phyloP scores from a whole-genome alignment of 1,140 invertebrate species.

The Drosophila simulans region DNA sequence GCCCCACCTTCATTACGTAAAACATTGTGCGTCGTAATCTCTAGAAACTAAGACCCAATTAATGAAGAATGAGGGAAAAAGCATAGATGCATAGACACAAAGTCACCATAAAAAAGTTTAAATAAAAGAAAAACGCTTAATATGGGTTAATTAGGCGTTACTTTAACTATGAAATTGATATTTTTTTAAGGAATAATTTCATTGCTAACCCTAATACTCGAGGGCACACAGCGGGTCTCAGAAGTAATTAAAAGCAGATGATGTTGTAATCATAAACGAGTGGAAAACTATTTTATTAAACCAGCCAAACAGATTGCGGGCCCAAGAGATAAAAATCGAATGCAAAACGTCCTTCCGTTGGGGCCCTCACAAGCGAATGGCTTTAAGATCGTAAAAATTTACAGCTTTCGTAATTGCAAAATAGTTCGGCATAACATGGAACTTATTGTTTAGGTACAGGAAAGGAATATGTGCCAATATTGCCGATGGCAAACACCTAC shows the following conservation, averaged over 20 bases:
- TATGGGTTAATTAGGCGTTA: neutral
- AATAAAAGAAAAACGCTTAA: neutral
- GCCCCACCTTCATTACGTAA: neutral
- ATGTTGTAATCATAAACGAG: conserved; percentile 52
- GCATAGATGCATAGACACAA: conserved; percentile 10
- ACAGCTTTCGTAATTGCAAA: conserved; percentile 77
- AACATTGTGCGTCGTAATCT: conserved; percentile 17
- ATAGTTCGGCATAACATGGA: conserved; percentile 54
- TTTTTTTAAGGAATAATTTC: neutral
- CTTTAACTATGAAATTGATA: no score
- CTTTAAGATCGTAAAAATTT: conserved; percentile 63
- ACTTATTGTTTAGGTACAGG: conserved; percentile 2
- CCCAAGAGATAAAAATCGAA: conserved; percentile 8
- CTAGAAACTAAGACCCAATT: conserved; percentile 32
- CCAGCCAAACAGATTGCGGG: conserved; percentile 6
- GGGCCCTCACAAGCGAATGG: neutral
- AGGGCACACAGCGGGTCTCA: neutral
- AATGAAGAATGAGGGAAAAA: conserved; percentile 14
- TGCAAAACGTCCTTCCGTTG: conserved; percentile 5
- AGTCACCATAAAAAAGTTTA: conserved; percentile 6
- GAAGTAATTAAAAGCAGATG: conserved; percentile 59
- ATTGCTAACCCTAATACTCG: neutral
- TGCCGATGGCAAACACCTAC: conserved; percentile 45
- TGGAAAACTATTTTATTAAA: conserved; percentile 61
- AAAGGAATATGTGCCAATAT: conserved; percentile 25